phyloP scores from a whole-genome alignment of 2,113 vertebrate genomes.

The Ranitomeya imitator region DNA sequence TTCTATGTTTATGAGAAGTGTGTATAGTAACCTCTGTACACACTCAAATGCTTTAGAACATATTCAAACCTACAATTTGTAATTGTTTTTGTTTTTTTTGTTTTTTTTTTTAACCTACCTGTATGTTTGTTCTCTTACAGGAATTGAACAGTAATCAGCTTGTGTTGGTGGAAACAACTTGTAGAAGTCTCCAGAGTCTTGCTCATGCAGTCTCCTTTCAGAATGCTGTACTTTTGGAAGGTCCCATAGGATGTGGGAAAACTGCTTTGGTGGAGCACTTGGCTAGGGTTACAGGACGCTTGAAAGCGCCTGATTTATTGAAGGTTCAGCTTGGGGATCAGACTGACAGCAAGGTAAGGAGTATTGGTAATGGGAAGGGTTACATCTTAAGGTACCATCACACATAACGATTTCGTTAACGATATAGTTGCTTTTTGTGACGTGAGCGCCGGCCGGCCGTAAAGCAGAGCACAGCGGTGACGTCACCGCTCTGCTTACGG shows the following conservation, averaged over 20 bases:
- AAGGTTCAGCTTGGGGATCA: constrained; percentile 98
- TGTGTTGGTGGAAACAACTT: constrained; percentile 88
- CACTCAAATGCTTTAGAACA: background rate
- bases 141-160: constrained; percentile 64
- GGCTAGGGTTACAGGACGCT: constrained; percentile 85
- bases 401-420: no score
- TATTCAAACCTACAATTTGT: background rate
- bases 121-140: constrained; percentile 42
- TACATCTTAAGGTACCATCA: no score
- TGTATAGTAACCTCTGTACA: no score
- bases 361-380: background rate
- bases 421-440: no score
- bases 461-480: no score
- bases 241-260: constrained; percentile 95
- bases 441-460: no score
- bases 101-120: background rate
- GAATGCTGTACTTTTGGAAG: constrained; percentile 91
- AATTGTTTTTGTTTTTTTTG: background rate
- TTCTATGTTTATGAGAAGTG: no score
- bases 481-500: no score
- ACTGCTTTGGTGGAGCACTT: constrained; percentile 88
- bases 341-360: constrained; percentile 93
- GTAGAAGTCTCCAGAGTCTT: constrained; percentile 85
- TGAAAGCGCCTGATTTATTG: constrained; percentile 82
- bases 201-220: constrained; percentile 88